phyloP scores from a whole-genome alignment of 2,113 vertebrate genomes.

The Cololabis saira region DNA sequence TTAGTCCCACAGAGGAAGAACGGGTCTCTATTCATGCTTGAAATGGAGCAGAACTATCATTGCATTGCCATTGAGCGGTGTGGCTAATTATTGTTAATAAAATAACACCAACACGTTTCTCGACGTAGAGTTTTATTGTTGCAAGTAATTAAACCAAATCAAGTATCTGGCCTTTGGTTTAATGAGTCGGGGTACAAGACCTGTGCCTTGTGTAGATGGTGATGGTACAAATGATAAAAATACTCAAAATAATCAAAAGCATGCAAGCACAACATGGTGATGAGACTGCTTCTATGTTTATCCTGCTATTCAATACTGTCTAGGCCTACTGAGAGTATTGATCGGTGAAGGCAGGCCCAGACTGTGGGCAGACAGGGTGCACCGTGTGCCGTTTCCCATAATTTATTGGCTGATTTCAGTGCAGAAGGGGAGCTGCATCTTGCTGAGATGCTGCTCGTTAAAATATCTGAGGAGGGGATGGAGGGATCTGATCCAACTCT shows the following conservation, averaged over 20 bases:
- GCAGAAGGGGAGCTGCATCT: conserved; percentile 34
- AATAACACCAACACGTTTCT: neutral
- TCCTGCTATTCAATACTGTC: no score
- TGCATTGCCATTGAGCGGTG: conserved; percentile 38
- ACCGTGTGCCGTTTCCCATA: conserved; percentile 10
- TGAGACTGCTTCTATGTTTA: no score
- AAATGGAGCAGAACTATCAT: conserved; percentile 57
- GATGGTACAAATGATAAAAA: neutral
- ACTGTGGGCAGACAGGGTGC: neutral
- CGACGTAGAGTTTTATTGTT: neutral
- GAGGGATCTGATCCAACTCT: conserved; percentile 10
- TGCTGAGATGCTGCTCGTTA: conserved; percentile 28
- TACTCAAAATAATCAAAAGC: neutral
- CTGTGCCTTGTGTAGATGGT: neutral
- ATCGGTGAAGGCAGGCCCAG: no score
- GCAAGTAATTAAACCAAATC: neutral
- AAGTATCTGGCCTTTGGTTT: neutral
- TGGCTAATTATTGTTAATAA: conserved; percentile 21
- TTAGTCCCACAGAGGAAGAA: conserved; percentile 49
- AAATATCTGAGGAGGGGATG: conserved; percentile 18
- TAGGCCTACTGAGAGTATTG: no score
- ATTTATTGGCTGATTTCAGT: conserved; percentile 54
- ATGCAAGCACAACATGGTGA: neutral
- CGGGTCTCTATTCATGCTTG: conserved; percentile 34
- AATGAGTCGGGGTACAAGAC: neutral